Evolutionary conservation across 2,113 vertebrate species (phyloP).

Genomic region (Cryptomyrus ogoouensis): DNA sequence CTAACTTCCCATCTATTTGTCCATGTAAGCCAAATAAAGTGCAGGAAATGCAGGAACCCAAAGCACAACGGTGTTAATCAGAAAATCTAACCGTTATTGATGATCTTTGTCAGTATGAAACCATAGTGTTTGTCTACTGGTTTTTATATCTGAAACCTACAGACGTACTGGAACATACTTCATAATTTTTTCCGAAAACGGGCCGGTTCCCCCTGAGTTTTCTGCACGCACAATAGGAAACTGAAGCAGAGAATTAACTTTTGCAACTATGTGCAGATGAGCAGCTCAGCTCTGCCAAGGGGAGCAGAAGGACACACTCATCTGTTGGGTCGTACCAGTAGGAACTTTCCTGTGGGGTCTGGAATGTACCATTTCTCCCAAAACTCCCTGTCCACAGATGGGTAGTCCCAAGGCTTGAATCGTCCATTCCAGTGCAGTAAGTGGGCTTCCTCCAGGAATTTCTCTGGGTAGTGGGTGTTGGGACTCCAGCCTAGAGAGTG

Average conservation of each 20-base stretch:
- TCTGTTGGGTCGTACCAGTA: constrained; percentile 61
- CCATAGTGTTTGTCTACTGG: too few relatives aligned
- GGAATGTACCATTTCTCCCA: constrained; percentile 96
- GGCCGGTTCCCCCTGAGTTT: not conserved
- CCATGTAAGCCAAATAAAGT: not conserved
- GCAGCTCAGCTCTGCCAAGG: not conserved
- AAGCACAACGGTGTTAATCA: not conserved
- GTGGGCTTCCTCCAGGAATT: constrained; percentile 75
- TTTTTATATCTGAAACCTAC: not conserved
- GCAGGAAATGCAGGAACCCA: not conserved
- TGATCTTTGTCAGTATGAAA: not conserved
- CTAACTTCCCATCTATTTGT: not conserved
- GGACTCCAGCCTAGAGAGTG: constrained; percentile 80
- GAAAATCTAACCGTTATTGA: not conserved
- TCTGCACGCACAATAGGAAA: not conserved
- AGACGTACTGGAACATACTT: not conserved
- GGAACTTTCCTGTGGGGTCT: constrained; percentile 80
- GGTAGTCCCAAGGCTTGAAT: constrained; percentile 88
- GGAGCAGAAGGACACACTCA: constrained; percentile 31
- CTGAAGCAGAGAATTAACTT: not conserved
- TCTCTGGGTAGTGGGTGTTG: constrained; percentile 72
- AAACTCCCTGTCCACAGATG: constrained; percentile 74
- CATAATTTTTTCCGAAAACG: not conserved
- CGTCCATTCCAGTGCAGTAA: constrained; percentile 92
- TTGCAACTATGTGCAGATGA: not conserved